Conservation (phyloP, 2,888 invertebrate species). For the Scaptomyza parva region DNA sequence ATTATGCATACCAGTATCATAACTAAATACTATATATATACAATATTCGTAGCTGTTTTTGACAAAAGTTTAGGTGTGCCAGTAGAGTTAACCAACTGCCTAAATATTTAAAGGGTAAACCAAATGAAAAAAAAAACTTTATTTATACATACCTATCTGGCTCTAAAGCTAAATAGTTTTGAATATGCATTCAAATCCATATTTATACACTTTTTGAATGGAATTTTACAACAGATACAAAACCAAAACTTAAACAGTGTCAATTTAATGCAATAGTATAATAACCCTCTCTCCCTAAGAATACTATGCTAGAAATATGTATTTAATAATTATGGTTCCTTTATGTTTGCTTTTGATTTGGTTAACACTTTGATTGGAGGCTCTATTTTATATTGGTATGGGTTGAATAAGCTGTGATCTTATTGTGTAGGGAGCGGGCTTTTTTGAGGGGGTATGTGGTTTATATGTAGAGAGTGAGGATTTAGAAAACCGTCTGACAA, state of each 20-base stretch:
- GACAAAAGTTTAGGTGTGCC: constrained; percentile 49
- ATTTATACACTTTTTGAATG: constrained; percentile 43
- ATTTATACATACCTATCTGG: constrained; percentile 30
- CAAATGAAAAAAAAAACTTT: constrained; percentile 31
- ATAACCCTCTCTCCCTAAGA: constrained; percentile 9
- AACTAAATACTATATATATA: constrained; percentile 32
- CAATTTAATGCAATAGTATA: constrained; percentile 43
- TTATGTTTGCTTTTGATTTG: constrained; percentile 18
- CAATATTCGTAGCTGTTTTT: constrained; percentile 57
- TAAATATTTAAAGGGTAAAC: constrained; percentile 20
- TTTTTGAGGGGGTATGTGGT: constrained; percentile 14
- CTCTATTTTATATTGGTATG: constrained; percentile 25
- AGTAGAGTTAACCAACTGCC: constrained; percentile 37
- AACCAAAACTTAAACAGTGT: constrained; percentile 36
- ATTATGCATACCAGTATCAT: constrained; percentile 53
- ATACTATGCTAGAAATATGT: constrained; percentile 4
- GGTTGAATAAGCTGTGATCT: constrained; percentile 67
- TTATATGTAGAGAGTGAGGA: constrained; percentile 15
- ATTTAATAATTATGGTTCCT: constrained; percentile 4
- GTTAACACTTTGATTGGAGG: constrained; percentile 8
- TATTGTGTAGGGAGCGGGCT: constrained; percentile 35
- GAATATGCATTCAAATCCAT: constrained; percentile 26
- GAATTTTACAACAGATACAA: constrained; percentile 40
- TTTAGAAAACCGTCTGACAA: constrained; percentile 35
- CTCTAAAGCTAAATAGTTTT: constrained; percentile 25